Percentiles rank a stretch among this genome's conserved stretches.
Evolutionary conservation across 2,888 invertebrate genomes (phyloP).

Genomic region (Megamerina dolium): DNA sequence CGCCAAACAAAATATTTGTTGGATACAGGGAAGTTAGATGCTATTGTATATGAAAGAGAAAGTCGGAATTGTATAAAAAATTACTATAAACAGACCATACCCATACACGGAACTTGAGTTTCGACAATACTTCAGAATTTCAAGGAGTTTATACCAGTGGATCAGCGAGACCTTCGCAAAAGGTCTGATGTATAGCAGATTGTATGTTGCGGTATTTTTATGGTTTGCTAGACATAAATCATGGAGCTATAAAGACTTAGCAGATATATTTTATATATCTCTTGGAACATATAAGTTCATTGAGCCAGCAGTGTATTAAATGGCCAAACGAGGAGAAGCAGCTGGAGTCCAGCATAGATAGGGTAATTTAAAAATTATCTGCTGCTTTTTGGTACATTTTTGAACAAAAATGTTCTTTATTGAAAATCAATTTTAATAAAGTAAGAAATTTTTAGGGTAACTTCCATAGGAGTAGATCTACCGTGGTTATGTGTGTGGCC

Average conservation of each 20-base stretch:
- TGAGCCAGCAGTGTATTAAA: conserved; percentile 9
- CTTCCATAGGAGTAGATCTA: too few relatives aligned
- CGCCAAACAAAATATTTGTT: too few relatives aligned
- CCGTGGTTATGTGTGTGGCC: too few relatives aligned
- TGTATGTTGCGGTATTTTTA: conserved; percentile 2
- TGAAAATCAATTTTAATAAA: too few relatives aligned
- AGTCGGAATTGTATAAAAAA: background rate
- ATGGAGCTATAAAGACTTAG: conserved; percentile 5
- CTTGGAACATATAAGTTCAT: conserved; percentile 7
- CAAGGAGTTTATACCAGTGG: background rate
- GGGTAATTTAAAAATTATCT: too few relatives aligned
- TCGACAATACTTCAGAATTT: background rate
- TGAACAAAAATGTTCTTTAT: too few relatives aligned
- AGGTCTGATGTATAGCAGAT: background rate
- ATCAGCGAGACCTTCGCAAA: background rate
- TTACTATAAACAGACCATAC: background rate
- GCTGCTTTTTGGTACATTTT: too few relatives aligned
- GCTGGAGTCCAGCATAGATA: background rate
- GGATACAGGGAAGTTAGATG: background rate
- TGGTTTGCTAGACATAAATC: conserved; percentile 2
- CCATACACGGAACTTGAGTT: conserved; percentile 2
- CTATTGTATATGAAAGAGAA: background rate
- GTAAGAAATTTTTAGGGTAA: too few relatives aligned
- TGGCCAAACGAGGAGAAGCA: conserved; percentile 11
- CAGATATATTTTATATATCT: conserved; percentile 6